These are phyloP conservation scores for Rhabdophis nuchalis DNA, from an alignment of 2,797 vertebrate species.

Conservation along the genomic window DNA sequence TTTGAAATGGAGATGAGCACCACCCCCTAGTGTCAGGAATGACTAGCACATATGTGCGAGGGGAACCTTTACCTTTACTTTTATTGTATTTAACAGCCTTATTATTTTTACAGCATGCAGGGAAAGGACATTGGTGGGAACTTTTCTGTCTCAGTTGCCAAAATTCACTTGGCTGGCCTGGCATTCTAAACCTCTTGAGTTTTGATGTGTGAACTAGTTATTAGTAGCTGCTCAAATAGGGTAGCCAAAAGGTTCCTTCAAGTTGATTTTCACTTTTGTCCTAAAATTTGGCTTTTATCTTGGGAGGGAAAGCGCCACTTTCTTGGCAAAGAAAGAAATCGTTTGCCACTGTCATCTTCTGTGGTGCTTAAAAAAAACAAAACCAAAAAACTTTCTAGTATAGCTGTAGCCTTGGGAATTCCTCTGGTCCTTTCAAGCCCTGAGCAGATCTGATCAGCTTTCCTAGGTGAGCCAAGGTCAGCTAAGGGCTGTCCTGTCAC, in stretches of 20 bases:
- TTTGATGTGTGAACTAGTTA: neutral
- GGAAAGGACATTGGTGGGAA: neutral
- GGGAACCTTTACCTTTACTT: too few relatives aligned
- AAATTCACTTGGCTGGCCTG: neutral
- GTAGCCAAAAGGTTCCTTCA: neutral
- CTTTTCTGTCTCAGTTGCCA: neutral
- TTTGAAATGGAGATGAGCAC: too few relatives aligned
- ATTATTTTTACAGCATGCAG: neutral
- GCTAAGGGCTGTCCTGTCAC: neutral
- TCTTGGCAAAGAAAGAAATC: neutral
- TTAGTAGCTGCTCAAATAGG: neutral
- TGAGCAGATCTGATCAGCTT: neutral
- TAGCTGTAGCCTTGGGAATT: neutral
- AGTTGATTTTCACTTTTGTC: neutral
- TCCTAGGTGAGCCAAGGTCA: neutral
- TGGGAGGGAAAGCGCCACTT: neutral
- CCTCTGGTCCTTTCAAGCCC: neutral
- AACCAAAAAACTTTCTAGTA: neutral
- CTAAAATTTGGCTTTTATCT: neutral
- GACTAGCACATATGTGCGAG: too few relatives aligned
- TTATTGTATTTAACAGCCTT: too few relatives aligned
- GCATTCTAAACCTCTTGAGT: neutral
- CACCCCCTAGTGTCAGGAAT: too few relatives aligned
- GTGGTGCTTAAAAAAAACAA: too few relatives aligned
- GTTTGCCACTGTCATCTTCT: neutral